A percentile compares a stretch with the other conserved stretches of the same genome.
Conservation (phyloP, 2,113 vertebrate genomes). For the Rousettus leschenaultii region DNA sequence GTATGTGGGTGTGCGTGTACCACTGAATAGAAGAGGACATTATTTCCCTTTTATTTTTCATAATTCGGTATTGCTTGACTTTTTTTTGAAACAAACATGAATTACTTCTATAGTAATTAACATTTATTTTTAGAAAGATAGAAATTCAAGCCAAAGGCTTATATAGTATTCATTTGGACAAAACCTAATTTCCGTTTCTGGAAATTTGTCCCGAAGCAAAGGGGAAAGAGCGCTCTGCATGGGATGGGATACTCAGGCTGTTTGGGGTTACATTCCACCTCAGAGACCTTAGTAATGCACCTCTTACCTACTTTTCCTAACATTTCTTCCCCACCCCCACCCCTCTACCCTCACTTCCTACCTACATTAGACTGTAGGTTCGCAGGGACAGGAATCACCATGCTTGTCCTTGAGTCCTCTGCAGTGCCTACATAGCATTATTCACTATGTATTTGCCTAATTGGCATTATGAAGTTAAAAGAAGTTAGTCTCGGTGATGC, state of each 20-base stretch:
- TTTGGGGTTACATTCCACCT: neutral
- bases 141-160: neutral
- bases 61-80: neutral
- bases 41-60: neutral
- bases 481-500: neutral
- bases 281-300: neutral
- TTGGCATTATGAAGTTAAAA: neutral
- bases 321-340: neutral
- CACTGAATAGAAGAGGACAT: neutral
- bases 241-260: neutral
- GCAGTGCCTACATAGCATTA: neutral
- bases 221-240: neutral
- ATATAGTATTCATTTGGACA: neutral
- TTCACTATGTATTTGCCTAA: neutral
- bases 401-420: neutral
- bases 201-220: neutral
- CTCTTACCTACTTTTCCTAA: neutral
- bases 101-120: neutral
- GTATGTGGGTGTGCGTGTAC: neutral
- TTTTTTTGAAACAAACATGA: neutral
- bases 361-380: neutral
- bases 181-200: neutral
- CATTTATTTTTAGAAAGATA: slow-evolving; percentile 6
- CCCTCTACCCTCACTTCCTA: neutral
- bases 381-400: neutral